phyloP scores from a whole-genome alignment of 1,140 invertebrate genomes.

The Panagrolaimus sp. region DNA sequence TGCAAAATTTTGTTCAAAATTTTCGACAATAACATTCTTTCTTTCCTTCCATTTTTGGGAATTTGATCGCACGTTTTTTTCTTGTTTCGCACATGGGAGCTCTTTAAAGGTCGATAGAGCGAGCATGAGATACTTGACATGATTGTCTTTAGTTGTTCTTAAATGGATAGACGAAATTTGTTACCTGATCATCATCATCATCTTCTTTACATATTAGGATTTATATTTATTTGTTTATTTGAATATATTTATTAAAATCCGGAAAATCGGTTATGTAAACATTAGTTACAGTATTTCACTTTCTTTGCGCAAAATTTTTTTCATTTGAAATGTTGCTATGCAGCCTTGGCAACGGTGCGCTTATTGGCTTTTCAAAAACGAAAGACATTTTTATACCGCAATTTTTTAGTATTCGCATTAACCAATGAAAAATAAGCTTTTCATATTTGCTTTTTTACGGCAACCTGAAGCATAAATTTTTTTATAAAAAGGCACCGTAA shows the following conservation, averaged over 20 bases:
- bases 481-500: background rate
- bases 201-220: background rate
- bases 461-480: background rate
- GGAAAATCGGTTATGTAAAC: slow-evolving; percentile 11
- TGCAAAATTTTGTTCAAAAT: background rate
- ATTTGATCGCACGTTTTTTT: slow-evolving; percentile 5
- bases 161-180: background rate
- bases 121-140: slow-evolving; percentile 17
- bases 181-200: background rate
- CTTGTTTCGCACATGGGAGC: slow-evolving; percentile 10
- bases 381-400: background rate
- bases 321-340: background rate
- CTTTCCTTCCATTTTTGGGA: background rate
- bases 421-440: background rate
- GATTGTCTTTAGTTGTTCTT: slow-evolving; percentile 4
- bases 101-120: slow-evolving; percentile 16
- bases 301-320: background rate
- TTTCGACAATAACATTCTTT: background rate
- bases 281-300: background rate
- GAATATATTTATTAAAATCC: background rate
- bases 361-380: slow-evolving; percentile 3
- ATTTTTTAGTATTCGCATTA: background rate
- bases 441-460: no score
- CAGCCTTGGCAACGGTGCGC: background rate
- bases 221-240: background rate